Evolutionary conservation across 2,888 invertebrate genomes (phyloP).

Genomic region (Atherix ibis): DNA sequence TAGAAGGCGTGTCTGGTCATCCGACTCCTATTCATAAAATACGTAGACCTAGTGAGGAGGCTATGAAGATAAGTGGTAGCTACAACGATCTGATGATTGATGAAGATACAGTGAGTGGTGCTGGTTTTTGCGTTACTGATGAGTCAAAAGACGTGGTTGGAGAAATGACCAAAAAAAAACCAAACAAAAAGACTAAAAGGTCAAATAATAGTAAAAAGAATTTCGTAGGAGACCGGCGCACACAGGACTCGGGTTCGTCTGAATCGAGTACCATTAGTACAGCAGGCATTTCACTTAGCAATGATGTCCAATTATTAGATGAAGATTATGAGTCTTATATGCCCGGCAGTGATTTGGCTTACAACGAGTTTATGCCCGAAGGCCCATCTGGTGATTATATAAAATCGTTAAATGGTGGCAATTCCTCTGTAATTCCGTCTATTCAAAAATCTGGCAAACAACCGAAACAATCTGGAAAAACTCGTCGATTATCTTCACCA

Average conservation of each 20-base stretch:
- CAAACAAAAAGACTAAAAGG: constrained; percentile 32
- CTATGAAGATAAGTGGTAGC: constrained; percentile 42
- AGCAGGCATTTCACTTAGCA: constrained; percentile 13
- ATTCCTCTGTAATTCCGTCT: neutral
- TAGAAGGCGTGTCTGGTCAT: constrained; percentile 42
- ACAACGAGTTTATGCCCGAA: constrained; percentile 32
- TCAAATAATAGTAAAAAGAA: constrained; percentile 16
- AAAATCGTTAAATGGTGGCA: constrained; percentile 12
- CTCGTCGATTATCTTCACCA: constrained; percentile 41
- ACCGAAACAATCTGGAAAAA: constrained; percentile 35
- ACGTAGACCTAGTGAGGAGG: constrained; percentile 61
- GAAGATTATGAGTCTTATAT: constrained; percentile 38
- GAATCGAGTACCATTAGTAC: constrained; percentile 8
- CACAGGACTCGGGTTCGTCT: constrained; percentile 32
- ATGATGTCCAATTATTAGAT: constrained; percentile 39
- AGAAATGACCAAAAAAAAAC: constrained; percentile 2
- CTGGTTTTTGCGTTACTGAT: constrained; percentile 19
- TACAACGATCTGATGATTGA: constrained; percentile 42
- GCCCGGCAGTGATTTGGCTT: constrained; percentile 33
- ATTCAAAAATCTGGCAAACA: no score
- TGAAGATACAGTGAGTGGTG: constrained; percentile 17
- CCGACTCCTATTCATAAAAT: constrained; percentile 39
- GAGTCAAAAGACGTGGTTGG: constrained; percentile 21
- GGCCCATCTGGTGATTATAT: constrained; percentile 28
- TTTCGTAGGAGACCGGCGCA: constrained; percentile 19